phyloP scores from a whole-genome alignment of 2,888 invertebrate species.

The Drosophila melanocephala region DNA sequence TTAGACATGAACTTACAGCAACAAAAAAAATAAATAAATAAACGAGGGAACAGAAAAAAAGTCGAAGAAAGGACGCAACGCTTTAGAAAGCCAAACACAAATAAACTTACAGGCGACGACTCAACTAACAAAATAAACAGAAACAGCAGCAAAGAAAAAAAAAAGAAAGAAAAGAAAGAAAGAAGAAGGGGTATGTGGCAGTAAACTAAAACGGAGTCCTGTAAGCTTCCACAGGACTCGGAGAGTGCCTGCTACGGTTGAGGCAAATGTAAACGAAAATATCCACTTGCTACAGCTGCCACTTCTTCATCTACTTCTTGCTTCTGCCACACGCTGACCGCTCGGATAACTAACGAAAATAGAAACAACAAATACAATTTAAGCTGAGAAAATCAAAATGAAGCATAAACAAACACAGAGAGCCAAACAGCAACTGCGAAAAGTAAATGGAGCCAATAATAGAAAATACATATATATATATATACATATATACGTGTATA shows the following conservation, averaged over 20 bases:
- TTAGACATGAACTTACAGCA: constrained; percentile 66
- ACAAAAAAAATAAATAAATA: constrained; percentile 3
- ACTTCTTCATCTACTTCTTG: constrained; percentile 2
- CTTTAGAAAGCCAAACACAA: constrained; percentile 73
- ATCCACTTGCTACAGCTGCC: constrained; percentile 38
- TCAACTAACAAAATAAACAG: constrained; percentile 80
- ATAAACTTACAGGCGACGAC: constrained; percentile 77
- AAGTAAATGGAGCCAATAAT: constrained; percentile 81
- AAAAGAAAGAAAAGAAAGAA: not conserved
- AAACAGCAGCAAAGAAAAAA: constrained; percentile 29
- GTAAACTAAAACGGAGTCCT: constrained; percentile 58
- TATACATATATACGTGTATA: constrained; percentile 13
- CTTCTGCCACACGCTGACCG: constrained; percentile 32
- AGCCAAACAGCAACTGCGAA: constrained; percentile 45
- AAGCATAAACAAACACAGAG: constrained; percentile 75
- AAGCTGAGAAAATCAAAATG: constrained; percentile 78
- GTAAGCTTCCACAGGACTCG: constrained; percentile 5
- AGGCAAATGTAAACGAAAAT: constrained; percentile 57
- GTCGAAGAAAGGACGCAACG: constrained; percentile 10
- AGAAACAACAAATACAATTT: constrained; percentile 81
- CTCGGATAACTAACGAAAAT: constrained; percentile 74
- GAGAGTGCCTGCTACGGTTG: constrained; percentile 18
- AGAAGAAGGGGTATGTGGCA: constrained; percentile 50
- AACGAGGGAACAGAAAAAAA: constrained; percentile 8
- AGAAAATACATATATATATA: constrained; percentile 50